Conservation (phyloP, 2,888 invertebrate genomes). For the Lymantria dispar region DNA sequence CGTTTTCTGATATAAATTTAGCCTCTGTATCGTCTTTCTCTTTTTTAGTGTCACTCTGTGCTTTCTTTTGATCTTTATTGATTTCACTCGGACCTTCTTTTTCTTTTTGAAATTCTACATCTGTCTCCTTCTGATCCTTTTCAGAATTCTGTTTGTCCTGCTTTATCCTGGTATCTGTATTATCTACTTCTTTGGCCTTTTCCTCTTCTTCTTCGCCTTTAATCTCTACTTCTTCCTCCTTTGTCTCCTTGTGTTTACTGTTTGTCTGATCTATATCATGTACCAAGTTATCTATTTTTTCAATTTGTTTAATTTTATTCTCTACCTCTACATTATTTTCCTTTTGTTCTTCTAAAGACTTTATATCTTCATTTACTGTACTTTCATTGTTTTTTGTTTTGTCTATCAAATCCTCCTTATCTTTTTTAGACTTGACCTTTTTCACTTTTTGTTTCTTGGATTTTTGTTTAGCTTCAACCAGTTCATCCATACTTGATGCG, state of each 20-base stretch:
- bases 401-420: not conserved
- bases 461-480: not conserved
- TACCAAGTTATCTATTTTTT: not conserved
- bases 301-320: not conserved
- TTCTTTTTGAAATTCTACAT: too few species aligned
- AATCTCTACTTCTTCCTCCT: not conserved
- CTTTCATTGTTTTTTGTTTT: not conserved
- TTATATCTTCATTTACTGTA: not conserved
- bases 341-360: not conserved
- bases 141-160: too few species aligned
- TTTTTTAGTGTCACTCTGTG: not conserved
- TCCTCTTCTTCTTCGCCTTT: constrained; percentile 6
- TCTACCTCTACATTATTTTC: not conserved
- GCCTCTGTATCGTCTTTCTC: not conserved
- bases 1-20: constrained; percentile 2
- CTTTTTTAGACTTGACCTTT: not conserved
- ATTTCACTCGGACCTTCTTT: not conserved
- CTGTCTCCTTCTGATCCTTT: too few species aligned
- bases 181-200: not conserved
- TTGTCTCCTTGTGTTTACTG: not conserved
- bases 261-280: not conserved
- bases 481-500: not conserved
- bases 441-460: not conserved
- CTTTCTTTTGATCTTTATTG: not conserved
- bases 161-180: too few species aligned